Conservation (phyloP, 2,797 vertebrate genomes). For the Crypturellus tataupa region DNA sequence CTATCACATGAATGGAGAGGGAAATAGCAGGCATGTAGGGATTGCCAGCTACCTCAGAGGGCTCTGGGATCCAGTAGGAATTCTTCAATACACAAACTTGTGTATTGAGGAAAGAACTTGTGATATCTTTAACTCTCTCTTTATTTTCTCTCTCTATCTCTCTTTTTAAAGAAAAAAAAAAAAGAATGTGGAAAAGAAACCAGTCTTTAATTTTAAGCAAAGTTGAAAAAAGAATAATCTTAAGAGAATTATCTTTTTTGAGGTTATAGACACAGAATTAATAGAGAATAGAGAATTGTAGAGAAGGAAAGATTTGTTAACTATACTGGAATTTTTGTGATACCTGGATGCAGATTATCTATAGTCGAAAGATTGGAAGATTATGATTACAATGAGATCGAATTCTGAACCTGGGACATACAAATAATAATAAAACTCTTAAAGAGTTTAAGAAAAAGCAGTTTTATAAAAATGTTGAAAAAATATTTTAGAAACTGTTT, state of each 20-base stretch:
- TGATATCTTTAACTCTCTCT: not conserved
- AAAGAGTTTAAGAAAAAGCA: not conserved
- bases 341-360: not conserved
- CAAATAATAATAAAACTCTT: not conserved
- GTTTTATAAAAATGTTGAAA: not conserved
- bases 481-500: constrained; percentile 3
- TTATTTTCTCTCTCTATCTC: too few relatives aligned
- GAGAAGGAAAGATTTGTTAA: not conserved
- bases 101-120: not conserved
- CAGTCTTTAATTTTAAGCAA: not conserved
- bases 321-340: not conserved
- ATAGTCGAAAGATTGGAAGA: not conserved
- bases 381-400: not conserved
- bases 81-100: not conserved
- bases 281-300: not conserved
- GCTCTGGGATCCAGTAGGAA: not conserved
- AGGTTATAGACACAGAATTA: not conserved
- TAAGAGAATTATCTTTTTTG: not conserved
- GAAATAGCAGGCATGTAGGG: not conserved
- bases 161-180: not conserved
- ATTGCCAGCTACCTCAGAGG: not conserved
- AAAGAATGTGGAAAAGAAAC: not conserved
- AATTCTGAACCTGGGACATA: not conserved
- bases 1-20: rapidly evolving
- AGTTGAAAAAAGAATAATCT: not conserved